Base-by-base conservation (phyloP, 2,113 vertebrate species). In the Ceyx margarethae region DNA sequence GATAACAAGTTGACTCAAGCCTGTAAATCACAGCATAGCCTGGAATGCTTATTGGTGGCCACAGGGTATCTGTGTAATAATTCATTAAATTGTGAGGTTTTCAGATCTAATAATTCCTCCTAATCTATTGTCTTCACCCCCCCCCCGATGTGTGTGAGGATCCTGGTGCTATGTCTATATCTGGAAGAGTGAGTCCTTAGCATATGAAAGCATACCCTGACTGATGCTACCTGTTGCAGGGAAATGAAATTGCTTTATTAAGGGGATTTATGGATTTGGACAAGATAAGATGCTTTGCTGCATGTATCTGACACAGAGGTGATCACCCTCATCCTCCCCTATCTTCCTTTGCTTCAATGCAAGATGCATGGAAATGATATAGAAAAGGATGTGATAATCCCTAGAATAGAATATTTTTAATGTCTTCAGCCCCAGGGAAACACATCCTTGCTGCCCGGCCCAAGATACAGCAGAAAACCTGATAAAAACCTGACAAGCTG, bases 241-340 rank as follows among this genome's bases (percentile, higher is more conserved):
- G 57, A 31, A 84, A 82, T 85, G 51, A 94, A 96, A 91, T 87
- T 83, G 85, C 91, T 96, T 95, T 87, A 76, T 89, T 92, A 80
- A 91, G 84, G 72, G 37, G 84, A 93, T 96, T 97, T 94, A 93
- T 92, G 78, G 85, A 94, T 97, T 96, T 96, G 82, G 67, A 31
- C 51, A 89, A 85, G 85, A 93, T 85, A 90, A 90, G 43, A 76
- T 96, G 50, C 81, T 91, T 90, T 81, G 43, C 40, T 88, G 58
- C 18, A 6, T 86, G 71, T 43, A n/a, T 80, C 91, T 94, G 94
- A 79, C 85, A 71, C 19, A 79, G 40, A 87, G 51, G 29, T 33
- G 35, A 72, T 76, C 46, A n/a, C n/a, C 66, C 57, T 82, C 57
- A 18, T 64, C 42, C 31, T 56, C 66, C 18, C 22, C 66, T 88